These are phyloP conservation scores for Hydrochoerus hydrochaeris DNA, from an alignment of 2,113 vertebrate species.

Conservation along the genomic window DNA sequence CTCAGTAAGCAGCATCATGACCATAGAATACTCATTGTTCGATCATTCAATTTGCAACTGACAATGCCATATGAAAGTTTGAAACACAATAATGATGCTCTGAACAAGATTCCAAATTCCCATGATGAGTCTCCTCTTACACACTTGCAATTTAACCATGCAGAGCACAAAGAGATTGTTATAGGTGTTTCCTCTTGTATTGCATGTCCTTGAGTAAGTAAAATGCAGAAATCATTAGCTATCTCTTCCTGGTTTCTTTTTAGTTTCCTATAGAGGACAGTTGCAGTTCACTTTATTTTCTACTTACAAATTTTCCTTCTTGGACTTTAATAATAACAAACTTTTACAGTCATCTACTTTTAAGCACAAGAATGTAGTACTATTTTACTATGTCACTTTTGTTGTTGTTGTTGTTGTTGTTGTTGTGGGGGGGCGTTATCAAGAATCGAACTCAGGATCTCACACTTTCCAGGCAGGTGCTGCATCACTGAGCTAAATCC, in stretches of 20 bases:
- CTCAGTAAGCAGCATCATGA: background rate
- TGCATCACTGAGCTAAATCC: too few species aligned
- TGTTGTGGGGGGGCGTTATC: too few species aligned
- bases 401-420: too few species aligned
- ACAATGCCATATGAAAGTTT: background rate
- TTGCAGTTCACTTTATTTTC: slow-evolving; percentile 21
- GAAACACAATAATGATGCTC: background rate
- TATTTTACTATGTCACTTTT: background rate
- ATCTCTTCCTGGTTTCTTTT: background rate
- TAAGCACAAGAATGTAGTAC: background rate
- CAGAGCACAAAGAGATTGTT: background rate
- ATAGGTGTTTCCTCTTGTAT: background rate
- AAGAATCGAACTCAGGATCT: too few species aligned
- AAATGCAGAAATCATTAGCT: background rate
- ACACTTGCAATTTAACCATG: background rate
- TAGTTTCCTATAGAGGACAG: background rate
- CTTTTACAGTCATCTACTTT: background rate
- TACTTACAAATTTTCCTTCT: background rate
- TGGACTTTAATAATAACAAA: background rate
- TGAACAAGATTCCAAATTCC: background rate
- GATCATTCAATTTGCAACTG: background rate
- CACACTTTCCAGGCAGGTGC: too few species aligned
- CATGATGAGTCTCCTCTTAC: background rate
- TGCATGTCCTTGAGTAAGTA: background rate
- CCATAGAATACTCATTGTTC: slow-evolving; percentile 1